phyloP scores from a whole-genome alignment of 2,113 vertebrate species.

The Psettodes erumei region DNA sequence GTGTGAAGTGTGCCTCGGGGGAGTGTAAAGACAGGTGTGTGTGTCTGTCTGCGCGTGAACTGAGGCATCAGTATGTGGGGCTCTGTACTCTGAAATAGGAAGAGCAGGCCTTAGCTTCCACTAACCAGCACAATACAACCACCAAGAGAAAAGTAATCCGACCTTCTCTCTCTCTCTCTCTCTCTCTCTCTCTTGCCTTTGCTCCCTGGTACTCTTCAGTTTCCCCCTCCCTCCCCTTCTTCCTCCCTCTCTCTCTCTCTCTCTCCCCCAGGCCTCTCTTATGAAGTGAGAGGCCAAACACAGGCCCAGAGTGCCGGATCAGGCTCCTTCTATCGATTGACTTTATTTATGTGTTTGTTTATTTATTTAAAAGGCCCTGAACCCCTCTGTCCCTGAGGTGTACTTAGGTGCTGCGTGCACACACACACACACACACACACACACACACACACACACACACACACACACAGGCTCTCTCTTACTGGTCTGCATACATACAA shows the following conservation, averaged over 20 bases:
- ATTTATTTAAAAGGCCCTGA: slow-evolving; percentile 73
- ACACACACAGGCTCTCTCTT: slow-evolving; percentile 3
- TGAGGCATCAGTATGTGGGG: slow-evolving; percentile 16
- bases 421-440: slow-evolving; percentile 27
- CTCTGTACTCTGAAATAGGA: slow-evolving; percentile 69
- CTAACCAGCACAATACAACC: slow-evolving; percentile 60
- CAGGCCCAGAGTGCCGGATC: slow-evolving; percentile 66
- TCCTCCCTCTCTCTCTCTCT: slow-evolving; percentile 14
- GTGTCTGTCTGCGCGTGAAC: slow-evolving; percentile 19
- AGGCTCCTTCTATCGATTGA: slow-evolving; percentile 74
- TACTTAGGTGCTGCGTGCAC: slow-evolving; percentile 57
- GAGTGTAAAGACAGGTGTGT: slow-evolving; percentile 33
- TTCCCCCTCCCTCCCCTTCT: slow-evolving; percentile 5
- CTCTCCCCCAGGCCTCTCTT: slow-evolving; percentile 54
- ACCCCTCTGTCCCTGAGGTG: slow-evolving; percentile 66
- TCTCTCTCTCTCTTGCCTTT: slow-evolving; percentile 1
- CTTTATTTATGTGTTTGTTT: slow-evolving; percentile 79
- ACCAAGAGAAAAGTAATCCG: slow-evolving; percentile 75
- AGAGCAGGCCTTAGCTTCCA: slow-evolving; percentile 63
- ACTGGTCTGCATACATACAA: slow-evolving; percentile 28
- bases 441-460: slow-evolving; percentile 18
- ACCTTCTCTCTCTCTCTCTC: slow-evolving; percentile 44
- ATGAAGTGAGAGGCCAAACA: slow-evolving; percentile 74
- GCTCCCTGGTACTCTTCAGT: slow-evolving; percentile 20
- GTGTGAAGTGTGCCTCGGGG: slow-evolving; percentile 49